A percentile compares a stretch with the other conserved stretches of the same genome.
Evolutionary conservation across 2,888 invertebrate species (phyloP).

Genomic region (Lacanobia wlatinum): DNA sequence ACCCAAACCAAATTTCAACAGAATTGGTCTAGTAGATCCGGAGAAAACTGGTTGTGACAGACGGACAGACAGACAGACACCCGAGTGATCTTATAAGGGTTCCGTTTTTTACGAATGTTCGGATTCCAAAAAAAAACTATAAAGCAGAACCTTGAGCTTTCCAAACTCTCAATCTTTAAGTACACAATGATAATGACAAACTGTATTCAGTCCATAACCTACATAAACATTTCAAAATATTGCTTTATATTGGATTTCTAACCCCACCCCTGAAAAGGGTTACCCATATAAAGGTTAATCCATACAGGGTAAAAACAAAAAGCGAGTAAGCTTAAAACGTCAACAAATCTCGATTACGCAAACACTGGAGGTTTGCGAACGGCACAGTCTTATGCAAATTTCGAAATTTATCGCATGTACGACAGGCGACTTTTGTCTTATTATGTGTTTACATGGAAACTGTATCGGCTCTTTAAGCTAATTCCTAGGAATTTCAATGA

Average conservation of each 20-base stretch:
- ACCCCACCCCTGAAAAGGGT: not conserved
- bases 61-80: too few species aligned
- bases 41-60: too few species aligned
- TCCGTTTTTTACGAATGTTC: too few species aligned
- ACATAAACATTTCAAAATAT: not conserved
- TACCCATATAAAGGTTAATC: not conserved
- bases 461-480: slow-evolving; percentile 29
- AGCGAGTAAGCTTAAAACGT: slow-evolving; percentile 5
- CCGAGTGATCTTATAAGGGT: too few species aligned
- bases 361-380: slow-evolving; percentile 24
- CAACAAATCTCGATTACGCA: slow-evolving; percentile 37
- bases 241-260: not conserved
- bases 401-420: slow-evolving; percentile 53
- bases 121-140: too few species aligned
- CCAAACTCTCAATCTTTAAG: not conserved
- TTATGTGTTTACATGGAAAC: slow-evolving; percentile 40
- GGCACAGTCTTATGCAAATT: slow-evolving; percentile 53
- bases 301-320: slow-evolving; percentile 21
- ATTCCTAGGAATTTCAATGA: slow-evolving; percentile 44
- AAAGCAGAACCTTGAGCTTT: too few species aligned
- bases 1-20: too few species aligned
- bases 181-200: not conserved
- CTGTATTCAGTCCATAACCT: not conserved
- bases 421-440: slow-evolving; percentile 42
- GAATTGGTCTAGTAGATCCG: too few species aligned